Evolutionary conservation across 2,888 invertebrate species (phyloP).

Genomic region (Boloria euphrosyne): DNA sequence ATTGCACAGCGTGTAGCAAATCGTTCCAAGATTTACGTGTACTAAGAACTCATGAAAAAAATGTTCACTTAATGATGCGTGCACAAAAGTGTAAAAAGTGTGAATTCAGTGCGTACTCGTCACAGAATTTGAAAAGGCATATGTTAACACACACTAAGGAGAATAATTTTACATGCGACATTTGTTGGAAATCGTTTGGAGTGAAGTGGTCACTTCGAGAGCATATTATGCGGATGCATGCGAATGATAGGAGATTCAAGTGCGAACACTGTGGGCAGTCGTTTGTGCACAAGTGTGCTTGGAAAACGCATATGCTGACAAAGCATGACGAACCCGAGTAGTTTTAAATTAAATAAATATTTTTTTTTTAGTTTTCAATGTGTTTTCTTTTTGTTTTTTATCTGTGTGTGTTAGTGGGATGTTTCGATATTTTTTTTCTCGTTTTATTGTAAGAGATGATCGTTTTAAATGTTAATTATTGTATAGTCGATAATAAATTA

Average conservation of each 20-base stretch:
- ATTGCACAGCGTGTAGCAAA: constrained; percentile 50
- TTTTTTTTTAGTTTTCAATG: too few relatives aligned
- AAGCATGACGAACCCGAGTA: constrained; percentile 26
- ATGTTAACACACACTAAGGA: constrained; percentile 56
- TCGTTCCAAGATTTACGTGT: constrained; percentile 56
- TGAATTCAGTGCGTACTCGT: constrained; percentile 47
- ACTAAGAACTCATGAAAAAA: constrained; percentile 41
- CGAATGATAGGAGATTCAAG: constrained; percentile 48
- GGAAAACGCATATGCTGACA: constrained; percentile 57
- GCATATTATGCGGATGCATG: constrained; percentile 57
- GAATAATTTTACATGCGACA: constrained; percentile 51
- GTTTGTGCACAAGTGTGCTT: constrained; percentile 56
- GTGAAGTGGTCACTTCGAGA: constrained; percentile 51
- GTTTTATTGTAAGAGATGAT: too few relatives aligned
- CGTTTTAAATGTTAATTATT: too few relatives aligned
- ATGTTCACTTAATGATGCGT: constrained; percentile 40
- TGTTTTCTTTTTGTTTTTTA: too few relatives aligned
- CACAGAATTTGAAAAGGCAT: constrained; percentile 56
- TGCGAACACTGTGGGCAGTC: constrained; percentile 50
- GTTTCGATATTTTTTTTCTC: too few relatives aligned
- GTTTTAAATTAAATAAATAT: not conserved
- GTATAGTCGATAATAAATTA: too few relatives aligned
- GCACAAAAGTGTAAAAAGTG: constrained; percentile 46
- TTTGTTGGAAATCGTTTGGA: constrained; percentile 55
- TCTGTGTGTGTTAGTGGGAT: too few relatives aligned